Conservation (phyloP, 2,797 vertebrate genomes). For the Channallabes apus region DNA sequence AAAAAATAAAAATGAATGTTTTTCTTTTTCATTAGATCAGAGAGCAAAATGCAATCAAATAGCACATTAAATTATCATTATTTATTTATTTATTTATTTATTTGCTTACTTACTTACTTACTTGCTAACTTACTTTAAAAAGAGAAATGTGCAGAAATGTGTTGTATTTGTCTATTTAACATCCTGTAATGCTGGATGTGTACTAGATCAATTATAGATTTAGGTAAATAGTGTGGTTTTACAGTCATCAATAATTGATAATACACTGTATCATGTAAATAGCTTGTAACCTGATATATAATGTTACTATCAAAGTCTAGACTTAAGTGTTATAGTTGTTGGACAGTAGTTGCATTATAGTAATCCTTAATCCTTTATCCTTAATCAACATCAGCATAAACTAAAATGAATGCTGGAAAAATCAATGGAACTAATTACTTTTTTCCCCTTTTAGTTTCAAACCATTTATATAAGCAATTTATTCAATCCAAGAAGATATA, state of each 20-base stretch:
- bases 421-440: background rate
- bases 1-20: background rate
- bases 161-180: background rate
- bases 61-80: background rate
- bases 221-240: background rate
- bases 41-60: background rate
- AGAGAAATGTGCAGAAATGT: background rate
- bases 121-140: too few species aligned
- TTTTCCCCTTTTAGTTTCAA: background rate
- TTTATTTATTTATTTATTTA: background rate
- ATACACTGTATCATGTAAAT: background rate
- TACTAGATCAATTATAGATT: background rate
- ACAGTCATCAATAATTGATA: background rate
- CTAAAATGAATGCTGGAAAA: background rate
- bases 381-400: background rate
- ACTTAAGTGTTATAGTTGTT: background rate
- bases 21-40: background rate
- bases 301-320: background rate
- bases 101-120: background rate
- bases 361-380: too few species aligned
- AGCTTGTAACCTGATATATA: background rate
- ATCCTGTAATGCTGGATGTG: background rate
- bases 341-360: background rate
- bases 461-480: background rate
- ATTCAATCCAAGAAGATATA: background rate